phyloP scores from a whole-genome alignment of 2,888 invertebrate species.

The Electrophaes corylata region DNA sequence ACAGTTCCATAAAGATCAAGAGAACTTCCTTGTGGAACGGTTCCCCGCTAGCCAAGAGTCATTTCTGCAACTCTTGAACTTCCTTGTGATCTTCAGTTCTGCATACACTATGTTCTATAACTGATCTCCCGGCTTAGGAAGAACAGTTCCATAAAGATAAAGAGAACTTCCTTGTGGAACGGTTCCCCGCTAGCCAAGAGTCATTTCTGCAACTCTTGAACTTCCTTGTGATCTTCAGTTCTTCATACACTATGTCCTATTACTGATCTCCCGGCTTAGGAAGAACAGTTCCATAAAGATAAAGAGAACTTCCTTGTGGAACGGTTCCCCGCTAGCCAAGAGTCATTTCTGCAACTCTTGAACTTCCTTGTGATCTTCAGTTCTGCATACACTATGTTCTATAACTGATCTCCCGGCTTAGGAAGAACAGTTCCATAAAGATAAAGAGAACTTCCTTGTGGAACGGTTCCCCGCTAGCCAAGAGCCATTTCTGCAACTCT shows the following conservation, averaged over 20 bases:
- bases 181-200: background rate
- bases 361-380: background rate
- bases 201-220: no score
- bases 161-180: background rate
- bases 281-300: conserved; percentile 1
- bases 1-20: conserved; percentile 3
- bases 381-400: no score
- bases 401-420: no score
- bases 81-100: no score
- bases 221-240: background rate
- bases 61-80: background rate
- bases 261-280: background rate
- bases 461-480: background rate
- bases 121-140: no score
- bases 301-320: background rate
- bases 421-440: background rate
- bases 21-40: background rate
- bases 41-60: background rate
- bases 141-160: background rate
- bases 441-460: background rate
- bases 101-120: background rate
- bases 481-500: no score
- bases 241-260: background rate
- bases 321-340: background rate
- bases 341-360: background rate